Conservation (phyloP, 2,113 vertebrate species). For the Pitta sordida region DNA sequence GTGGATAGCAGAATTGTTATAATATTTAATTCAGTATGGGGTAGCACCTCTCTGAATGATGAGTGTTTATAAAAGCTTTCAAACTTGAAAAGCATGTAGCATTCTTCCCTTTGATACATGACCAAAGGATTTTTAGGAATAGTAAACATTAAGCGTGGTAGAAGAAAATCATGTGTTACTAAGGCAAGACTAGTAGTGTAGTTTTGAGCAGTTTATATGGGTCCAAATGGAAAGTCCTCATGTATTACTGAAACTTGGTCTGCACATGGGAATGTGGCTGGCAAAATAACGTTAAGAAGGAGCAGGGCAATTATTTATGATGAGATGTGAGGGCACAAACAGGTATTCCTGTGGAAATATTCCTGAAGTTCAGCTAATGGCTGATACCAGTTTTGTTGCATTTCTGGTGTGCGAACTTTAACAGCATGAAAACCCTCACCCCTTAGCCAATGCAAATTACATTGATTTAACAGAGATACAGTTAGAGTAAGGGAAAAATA, state of each 20-base stretch:
- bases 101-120: neutral
- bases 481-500: neutral
- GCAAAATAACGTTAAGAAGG: neutral
- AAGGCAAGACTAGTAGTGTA: neutral
- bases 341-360: neutral
- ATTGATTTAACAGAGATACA: neutral
- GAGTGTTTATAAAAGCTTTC: slow-evolving; percentile 22
- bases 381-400: neutral
- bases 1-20: neutral
- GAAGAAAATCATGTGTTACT: neutral
- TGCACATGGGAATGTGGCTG: neutral
- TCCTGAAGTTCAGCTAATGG: neutral
- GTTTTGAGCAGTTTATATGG: neutral
- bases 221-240: neutral
- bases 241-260: neutral
- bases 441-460: neutral
- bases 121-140: slow-evolving; percentile 11
- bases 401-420: neutral
- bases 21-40: slow-evolving; percentile 17
- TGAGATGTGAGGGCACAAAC: neutral
- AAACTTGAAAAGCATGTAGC: slow-evolving; percentile 28
- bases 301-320: neutral
- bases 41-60: neutral
- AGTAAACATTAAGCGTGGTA: neutral
- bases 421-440: neutral